These are phyloP conservation scores for Eupeodes luniger DNA, from an alignment of 2,888 invertebrate genomes.

Conservation along the genomic window DNA sequence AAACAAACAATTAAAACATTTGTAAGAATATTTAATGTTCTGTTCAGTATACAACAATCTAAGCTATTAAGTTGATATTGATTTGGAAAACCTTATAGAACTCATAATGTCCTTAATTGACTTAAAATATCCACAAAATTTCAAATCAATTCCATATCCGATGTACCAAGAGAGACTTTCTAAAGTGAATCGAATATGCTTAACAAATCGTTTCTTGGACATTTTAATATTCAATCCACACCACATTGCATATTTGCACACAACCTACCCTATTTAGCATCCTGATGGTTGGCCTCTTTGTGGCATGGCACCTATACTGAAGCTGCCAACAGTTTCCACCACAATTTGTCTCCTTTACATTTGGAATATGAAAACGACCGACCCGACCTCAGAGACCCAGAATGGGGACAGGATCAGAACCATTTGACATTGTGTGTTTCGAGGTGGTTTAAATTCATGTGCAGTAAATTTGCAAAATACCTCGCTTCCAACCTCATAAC, in stretches of 20 bases:
- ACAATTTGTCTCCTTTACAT: conserved; percentile 48
- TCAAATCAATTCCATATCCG: neutral
- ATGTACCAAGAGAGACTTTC: conserved; percentile 9
- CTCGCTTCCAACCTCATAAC: neutral
- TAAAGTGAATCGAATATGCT: conserved; percentile 52
- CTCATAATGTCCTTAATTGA: conserved; percentile 12
- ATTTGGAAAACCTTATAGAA: neutral
- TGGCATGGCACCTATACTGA: conserved; percentile 52
- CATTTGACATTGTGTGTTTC: conserved; percentile 55
- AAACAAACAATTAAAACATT: too few relatives aligned
- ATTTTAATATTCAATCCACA: conserved; percentile 59
- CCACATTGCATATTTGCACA: conserved; percentile 45
- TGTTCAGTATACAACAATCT: too few relatives aligned
- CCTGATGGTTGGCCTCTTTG: conserved; percentile 45
- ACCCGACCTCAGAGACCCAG: neutral
- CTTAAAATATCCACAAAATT: conserved; percentile 5
- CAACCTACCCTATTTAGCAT: conserved; percentile 63
- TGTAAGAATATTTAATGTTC: too few relatives aligned
- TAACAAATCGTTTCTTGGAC: conserved; percentile 61
- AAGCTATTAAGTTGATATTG: neutral
- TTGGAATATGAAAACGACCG: neutral
- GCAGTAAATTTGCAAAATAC: conserved; percentile 69
- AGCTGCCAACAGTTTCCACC: conserved; percentile 68
- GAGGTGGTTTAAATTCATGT: conserved; percentile 42
- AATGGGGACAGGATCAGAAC: conserved; percentile 48